Evolutionary conservation across 1,140 invertebrate species (phyloP), one percentile per base, ranked within the genome.

Genomic region (Anadara kagoshimensis): DNA sequence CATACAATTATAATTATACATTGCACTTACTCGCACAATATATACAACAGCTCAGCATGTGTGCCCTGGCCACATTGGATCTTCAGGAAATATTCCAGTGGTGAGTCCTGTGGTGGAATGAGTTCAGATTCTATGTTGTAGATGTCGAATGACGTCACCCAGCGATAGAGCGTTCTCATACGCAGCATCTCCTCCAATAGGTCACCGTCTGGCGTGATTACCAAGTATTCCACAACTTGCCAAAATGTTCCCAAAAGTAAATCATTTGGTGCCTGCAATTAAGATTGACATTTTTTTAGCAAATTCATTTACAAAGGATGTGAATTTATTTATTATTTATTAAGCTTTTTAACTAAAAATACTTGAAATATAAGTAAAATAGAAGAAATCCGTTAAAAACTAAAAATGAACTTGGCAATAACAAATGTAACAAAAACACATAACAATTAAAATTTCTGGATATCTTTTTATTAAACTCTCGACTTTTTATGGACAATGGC

Each of bases 141-240:
- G 1, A 76, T 59, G 67, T 81, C 79, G 24, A 76, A 70, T 47
- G 76, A 76, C 51, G 73, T 73, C 22, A 76, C 70, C 76, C 76
- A 81, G 16, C 61, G 65, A 49, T 76, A 81, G 22, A 81, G 63
- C 20, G 77, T 70, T n/a, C 76, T 65, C 8, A 76, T 65, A 57
- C 73, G 72, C 14, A 58, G 45, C 14, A 81, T 4, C 59, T 81
- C 76, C 53, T 44, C 53, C 11, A 75, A 47, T 10, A 69, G 41
- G 5, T 65, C 59, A 11, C 73, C 73, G 16, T 69, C 61, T 18
- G 73, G 73, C 20, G 73, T 69, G 3, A 75, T 61, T 7, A 75
- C 58, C 22, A 75, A 54, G 26, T 75, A 65, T 36, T 75, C 73
- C 7, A 75, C 73, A 5, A 75, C 53, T 41, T 69, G 54, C 73